A percentile compares a stretch with the other conserved stretches of the same genome.
Conservation (phyloP, 2,113 vertebrate species). For the Phoenicopterus ruber region DNA sequence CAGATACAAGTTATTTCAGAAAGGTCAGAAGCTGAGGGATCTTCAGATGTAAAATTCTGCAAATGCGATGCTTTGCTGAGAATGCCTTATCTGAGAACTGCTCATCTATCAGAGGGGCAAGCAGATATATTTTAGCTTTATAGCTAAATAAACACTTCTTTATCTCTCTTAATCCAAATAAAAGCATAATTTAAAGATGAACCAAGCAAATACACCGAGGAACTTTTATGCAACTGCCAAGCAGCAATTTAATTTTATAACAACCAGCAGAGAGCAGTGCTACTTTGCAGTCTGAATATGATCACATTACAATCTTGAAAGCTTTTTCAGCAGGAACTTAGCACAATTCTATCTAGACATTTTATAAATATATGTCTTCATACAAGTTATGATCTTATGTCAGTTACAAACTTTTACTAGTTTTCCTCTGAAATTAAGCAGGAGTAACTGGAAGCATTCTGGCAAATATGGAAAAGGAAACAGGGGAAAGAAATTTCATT, state of each 20-base stretch:
- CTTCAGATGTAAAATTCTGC: neutral
- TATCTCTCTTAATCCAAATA: neutral
- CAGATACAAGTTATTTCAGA: neutral
- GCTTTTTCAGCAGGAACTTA: neutral
- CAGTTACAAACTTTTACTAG: neutral
- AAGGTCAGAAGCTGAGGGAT: neutral
- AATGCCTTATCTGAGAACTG: neutral
- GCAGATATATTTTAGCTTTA: neutral
- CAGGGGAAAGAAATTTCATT: neutral
- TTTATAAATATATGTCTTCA: neutral
- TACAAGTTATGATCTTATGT: neutral
- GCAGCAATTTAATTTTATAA: constrained; percentile 8
- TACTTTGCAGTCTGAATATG: neutral
- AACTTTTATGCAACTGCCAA: neutral
- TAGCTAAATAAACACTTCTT: neutral
- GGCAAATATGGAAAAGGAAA: neutral
- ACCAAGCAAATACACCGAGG: neutral
- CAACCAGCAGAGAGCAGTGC: constrained; percentile 61
- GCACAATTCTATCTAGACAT: neutral
- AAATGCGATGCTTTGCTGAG: neutral
- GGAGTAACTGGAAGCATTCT: neutral
- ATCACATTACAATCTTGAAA: neutral
- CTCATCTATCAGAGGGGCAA: neutral
- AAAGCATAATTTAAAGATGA: neutral
- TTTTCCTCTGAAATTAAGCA: neutral